phyloP scores from a whole-genome alignment of 2,797 vertebrate species.

The Lacerta bilineata region DNA sequence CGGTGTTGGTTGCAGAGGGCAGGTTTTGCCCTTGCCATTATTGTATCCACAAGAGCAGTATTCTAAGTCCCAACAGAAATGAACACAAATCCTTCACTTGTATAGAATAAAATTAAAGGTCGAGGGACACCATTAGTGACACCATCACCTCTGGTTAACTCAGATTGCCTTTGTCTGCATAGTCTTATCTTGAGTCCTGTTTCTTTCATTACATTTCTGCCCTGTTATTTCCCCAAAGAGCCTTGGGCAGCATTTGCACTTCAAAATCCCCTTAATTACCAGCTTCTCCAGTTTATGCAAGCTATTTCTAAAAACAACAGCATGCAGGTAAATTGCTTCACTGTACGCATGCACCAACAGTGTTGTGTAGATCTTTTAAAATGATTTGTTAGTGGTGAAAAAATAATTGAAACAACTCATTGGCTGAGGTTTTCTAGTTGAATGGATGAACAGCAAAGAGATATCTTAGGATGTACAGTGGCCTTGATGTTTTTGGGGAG shows the following conservation, averaged over 20 bases:
- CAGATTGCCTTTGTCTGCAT: background rate
- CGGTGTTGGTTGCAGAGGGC: background rate
- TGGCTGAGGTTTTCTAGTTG: background rate
- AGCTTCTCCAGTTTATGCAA: background rate
- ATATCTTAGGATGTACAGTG: slow-evolving; percentile 38
- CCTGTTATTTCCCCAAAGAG: background rate
- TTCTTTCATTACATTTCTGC: background rate
- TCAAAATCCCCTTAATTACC: background rate
- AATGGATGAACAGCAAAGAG: slow-evolving; percentile 34
- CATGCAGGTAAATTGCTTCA: background rate
- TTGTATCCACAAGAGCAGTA: background rate
- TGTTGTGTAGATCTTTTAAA: background rate
- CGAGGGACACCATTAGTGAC: background rate
- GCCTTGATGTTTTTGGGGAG: slow-evolving; percentile 49
- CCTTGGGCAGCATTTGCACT: background rate
- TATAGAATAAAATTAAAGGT: background rate
- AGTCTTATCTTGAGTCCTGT: too few relatives aligned
- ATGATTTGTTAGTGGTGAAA: background rate
- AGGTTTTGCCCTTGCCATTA: background rate
- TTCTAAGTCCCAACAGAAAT: background rate
- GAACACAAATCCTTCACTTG: background rate
- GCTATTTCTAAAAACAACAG: background rate
- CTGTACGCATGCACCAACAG: background rate
- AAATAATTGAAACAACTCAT: slow-evolving; percentile 16
- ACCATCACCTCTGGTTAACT: background rate